Conservation (phyloP, 2,888 invertebrate genomes). For the Leptinotarsa rubiginosa region DNA sequence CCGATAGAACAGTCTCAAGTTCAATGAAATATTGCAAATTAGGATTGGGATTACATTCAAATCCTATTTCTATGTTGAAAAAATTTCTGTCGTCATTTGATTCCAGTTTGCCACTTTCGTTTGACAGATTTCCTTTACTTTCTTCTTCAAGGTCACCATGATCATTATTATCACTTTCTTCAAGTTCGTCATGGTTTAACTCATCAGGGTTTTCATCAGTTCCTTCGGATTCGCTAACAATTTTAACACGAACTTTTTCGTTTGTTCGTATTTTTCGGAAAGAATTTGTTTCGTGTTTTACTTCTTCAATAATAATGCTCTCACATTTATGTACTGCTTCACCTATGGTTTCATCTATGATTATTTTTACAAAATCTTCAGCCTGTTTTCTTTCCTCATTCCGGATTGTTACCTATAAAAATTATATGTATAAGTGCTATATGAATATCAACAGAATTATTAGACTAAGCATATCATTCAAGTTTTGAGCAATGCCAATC, state of each 20-base stretch:
- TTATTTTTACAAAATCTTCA: constrained; percentile 47
- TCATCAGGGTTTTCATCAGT: background rate
- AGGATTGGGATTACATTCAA: constrained; percentile 31
- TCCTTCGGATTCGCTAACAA: constrained; percentile 21
- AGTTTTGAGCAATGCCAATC: too few relatives aligned
- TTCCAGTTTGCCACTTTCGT: background rate
- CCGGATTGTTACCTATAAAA: constrained; percentile 31
- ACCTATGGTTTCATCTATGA: constrained; percentile 53
- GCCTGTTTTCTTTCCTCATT: constrained; percentile 37
- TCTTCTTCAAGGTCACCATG: background rate
- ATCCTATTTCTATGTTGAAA: constrained; percentile 48
- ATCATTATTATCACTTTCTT: background rate
- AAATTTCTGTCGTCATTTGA: constrained; percentile 39
- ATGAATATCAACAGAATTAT: too few relatives aligned
- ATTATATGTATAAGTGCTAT: background rate
- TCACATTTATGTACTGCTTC: constrained; percentile 53
- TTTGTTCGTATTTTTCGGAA: background rate
- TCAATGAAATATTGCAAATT: constrained; percentile 54
- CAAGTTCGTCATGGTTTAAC: background rate
- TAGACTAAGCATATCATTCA: too few relatives aligned
- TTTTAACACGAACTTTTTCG: background rate
- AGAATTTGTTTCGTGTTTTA: constrained; percentile 33
- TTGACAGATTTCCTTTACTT: background rate
- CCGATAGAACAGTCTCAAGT: constrained; percentile 57
- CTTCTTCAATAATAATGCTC: constrained; percentile 56